Percentiles rank a stretch among this genome's conserved stretches.
These are phyloP conservation scores for Schizothorax lantsangensis DNA, from an alignment of 2,797 vertebrate genomes.

Conservation along the genomic window DNA sequence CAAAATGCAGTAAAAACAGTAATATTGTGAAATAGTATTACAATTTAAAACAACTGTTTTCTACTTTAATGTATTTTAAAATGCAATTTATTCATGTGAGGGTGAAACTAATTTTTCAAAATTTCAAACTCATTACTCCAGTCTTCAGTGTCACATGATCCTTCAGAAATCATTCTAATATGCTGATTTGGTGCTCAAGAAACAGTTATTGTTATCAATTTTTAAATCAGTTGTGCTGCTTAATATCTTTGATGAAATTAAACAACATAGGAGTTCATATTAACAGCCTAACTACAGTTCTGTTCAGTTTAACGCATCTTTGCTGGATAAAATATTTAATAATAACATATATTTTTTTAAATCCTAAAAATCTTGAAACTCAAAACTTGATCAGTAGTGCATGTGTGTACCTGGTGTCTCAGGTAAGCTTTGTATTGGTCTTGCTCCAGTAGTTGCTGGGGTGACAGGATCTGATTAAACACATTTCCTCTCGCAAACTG, in stretches of 20 bases:
- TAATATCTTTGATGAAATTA: not conserved
- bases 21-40: not conserved
- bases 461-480: conserved; percentile 78
- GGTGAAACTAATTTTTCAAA: not conserved
- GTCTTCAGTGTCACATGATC: not conserved
- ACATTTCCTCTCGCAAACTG: conserved; percentile 85
- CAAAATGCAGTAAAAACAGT: not conserved
- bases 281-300: not conserved
- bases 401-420: conserved; percentile 83
- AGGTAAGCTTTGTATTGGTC: conserved; percentile 91
- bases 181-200: not conserved
- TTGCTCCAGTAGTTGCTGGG: conserved; percentile 84
- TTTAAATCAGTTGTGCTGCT: not conserved
- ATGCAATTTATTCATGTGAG: not conserved
- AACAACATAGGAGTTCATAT: no score
- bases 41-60: not conserved
- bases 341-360: not conserved
- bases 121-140: no score
- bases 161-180: not conserved
- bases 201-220: not conserved
- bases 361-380: not conserved
- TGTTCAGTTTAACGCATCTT: not conserved
- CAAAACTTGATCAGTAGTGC: not conserved
- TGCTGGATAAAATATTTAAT: not conserved
- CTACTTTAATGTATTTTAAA: not conserved